These are phyloP conservation scores for Trigoniulus corallinus DNA, from an alignment of 1,140 invertebrate genomes.

Conservation along the genomic window DNA sequence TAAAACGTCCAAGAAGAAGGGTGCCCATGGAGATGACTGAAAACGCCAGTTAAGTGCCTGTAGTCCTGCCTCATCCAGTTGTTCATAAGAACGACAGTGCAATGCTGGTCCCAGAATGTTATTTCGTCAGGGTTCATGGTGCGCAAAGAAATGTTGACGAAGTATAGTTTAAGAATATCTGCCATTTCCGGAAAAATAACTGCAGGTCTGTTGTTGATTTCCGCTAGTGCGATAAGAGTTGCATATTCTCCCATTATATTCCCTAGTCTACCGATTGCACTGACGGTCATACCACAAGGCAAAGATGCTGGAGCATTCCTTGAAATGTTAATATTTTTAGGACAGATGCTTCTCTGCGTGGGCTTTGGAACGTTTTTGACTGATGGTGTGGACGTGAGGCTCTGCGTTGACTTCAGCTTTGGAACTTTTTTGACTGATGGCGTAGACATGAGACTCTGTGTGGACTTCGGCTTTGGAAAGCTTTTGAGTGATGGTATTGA, in stretches of 20 bases:
- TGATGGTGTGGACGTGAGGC: too few species aligned
- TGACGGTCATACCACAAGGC: constrained; percentile 24
- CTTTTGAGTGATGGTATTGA: too few species aligned
- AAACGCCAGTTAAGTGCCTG: not conserved
- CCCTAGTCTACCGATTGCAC: constrained; percentile 39
- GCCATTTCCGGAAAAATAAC: not conserved
- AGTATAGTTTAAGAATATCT: not conserved
- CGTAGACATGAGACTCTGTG: too few species aligned
- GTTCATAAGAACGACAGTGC: constrained; percentile 13
- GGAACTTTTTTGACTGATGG: too few species aligned
- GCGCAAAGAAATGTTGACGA: not conserved
- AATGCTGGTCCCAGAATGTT: not conserved
- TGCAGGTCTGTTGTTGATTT: constrained; percentile 28
- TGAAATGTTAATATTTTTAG: too few species aligned
- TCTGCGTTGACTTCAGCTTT: too few species aligned
- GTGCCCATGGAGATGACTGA: not conserved
- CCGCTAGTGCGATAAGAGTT: constrained; percentile 37
- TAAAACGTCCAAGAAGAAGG: constrained; percentile 9
- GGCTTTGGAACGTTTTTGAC: too few species aligned
- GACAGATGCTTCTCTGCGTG: too few species aligned
- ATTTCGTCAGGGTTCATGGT: not conserved
- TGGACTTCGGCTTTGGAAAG: too few species aligned
- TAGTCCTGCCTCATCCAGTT: constrained; percentile 13
- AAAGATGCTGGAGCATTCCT: too few species aligned
- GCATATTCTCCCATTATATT: constrained; percentile 48